phyloP scores from a whole-genome alignment of 1,140 invertebrate genomes.

The Drosophila gunungcola region DNA sequence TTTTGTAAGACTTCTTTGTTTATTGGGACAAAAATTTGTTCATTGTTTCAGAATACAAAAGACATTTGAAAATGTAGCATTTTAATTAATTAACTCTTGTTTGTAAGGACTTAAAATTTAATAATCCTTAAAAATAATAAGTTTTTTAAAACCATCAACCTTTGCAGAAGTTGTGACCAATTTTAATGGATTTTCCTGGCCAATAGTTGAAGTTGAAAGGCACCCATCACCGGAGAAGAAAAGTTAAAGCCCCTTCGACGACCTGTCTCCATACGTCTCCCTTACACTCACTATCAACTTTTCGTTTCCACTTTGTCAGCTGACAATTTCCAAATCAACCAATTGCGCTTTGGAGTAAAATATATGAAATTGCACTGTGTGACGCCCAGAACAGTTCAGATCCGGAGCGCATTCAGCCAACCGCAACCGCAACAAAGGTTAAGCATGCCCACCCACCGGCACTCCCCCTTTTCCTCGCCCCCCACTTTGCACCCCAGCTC shows the following conservation, averaged over 20 bases:
- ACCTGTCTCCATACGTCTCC: neutral
- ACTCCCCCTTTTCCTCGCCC: neutral
- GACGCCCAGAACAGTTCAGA: constrained; percentile 18
- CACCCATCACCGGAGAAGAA: neutral
- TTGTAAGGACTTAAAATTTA: too few species aligned
- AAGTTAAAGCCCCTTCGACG: constrained; percentile 7
- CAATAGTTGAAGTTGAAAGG: neutral
- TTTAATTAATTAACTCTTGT: too few species aligned
- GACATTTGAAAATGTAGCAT: too few species aligned
- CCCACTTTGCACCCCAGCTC: too few species aligned
- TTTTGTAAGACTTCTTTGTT: too few species aligned
- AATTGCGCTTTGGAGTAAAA: constrained; percentile 71
- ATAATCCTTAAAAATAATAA: too few species aligned
- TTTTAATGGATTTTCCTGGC: neutral
- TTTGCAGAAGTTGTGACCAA: too few species aligned
- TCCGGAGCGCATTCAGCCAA: constrained; percentile 27
- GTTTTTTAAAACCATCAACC: neutral
- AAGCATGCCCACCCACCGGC: neutral
- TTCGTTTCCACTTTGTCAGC: constrained; percentile 51
- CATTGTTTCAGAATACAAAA: too few species aligned
- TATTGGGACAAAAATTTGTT: too few species aligned
- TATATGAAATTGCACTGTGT: constrained; percentile 71
- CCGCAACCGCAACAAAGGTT: constrained; percentile 36
- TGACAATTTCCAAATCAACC: constrained; percentile 78
- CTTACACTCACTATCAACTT: neutral